Percentiles rank a stretch among this genome's conserved stretches.
phyloP scores from a whole-genome alignment of 2,113 vertebrate genomes.

The Bujurquina vittata region DNA sequence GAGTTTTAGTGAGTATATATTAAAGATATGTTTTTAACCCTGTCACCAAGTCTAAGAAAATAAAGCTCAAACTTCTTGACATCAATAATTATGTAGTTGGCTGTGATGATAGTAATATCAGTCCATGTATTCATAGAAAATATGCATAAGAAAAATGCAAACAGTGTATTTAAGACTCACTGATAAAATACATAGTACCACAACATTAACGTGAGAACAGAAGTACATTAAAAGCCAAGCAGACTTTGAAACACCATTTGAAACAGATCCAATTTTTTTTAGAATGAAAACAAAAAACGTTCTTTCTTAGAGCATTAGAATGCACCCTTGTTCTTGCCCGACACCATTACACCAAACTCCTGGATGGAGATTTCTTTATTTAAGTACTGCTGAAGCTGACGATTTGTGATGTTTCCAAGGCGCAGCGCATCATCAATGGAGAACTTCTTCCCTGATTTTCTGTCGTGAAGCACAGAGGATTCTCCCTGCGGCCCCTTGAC shows the following conservation, averaged over 20 bases:
- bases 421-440: constrained; percentile 92
- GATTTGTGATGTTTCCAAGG: constrained; percentile 84
- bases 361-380: constrained; percentile 97
- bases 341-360: constrained; percentile 92
- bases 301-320: neutral
- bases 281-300: neutral
- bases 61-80: neutral
- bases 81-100: neutral
- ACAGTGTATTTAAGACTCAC: constrained; percentile 21
- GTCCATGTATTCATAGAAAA: constrained; percentile 8
- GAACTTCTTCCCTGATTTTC: constrained; percentile 94
- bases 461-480: constrained; percentile 92
- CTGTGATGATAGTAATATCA: constrained; percentile 5
- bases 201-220: constrained; percentile 11
- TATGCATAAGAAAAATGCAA: constrained; percentile 54
- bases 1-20: constrained; percentile 22
- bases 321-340: constrained; percentile 76
- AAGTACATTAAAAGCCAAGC: constrained; percentile 17
- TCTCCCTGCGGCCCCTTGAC: constrained; percentile 92
- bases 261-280: neutral
- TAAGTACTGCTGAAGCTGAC: constrained; percentile 89
- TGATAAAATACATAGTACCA: constrained; percentile 15
- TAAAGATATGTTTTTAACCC: constrained; percentile 16
- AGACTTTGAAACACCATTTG: neutral
- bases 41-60: constrained; percentile 35